Conservation (phyloP, 2,113 vertebrate species). For the Aspiorhynchus laticeps region DNA sequence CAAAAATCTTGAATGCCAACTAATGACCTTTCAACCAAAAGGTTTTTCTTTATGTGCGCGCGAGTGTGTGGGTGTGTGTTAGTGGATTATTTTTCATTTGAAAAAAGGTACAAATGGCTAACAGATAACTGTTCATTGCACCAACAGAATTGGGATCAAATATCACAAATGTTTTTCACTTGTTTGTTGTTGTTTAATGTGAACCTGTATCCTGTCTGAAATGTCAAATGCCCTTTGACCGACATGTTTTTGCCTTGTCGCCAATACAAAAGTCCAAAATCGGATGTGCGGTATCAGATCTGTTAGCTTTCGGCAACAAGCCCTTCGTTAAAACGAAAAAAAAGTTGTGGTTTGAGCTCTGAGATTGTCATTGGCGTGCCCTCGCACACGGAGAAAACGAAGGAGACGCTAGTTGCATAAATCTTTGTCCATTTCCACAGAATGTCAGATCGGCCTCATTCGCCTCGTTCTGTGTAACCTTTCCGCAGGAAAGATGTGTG, state of each 20-base stretch:
- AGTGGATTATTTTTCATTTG: background rate
- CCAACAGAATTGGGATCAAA: conserved; percentile 42
- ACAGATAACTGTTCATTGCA: conserved; percentile 39
- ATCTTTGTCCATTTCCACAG: conserved; percentile 70
- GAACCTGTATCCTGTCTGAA: conserved; percentile 43
- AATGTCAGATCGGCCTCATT: conserved; percentile 70
- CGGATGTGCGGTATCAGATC: background rate
- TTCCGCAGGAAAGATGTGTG: conserved; percentile 63
- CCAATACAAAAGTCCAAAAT: background rate
- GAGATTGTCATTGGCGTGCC: conserved; percentile 66
- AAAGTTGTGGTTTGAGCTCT: conserved; percentile 42
- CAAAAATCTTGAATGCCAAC: conserved; percentile 70
- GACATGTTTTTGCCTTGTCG: conserved; percentile 10
- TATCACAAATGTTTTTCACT: conserved; percentile 52
- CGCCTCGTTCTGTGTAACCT: conserved; percentile 62
- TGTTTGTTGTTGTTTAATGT: conserved; percentile 61
- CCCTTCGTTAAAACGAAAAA: conserved; percentile 48
- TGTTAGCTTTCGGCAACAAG: conserved; percentile 51
- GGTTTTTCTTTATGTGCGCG: conserved; percentile 1
- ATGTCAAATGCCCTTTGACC: conserved; percentile 52
- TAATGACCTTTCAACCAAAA: conserved; percentile 56
- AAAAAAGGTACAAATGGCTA: conserved; percentile 45
- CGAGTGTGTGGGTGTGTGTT: background rate
- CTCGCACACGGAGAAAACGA: conserved; percentile 31
- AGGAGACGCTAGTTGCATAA: conserved; percentile 74